Base-by-base conservation (phyloP, 1,140 invertebrate genomes). In the Ylistrum balloti region DNA sequence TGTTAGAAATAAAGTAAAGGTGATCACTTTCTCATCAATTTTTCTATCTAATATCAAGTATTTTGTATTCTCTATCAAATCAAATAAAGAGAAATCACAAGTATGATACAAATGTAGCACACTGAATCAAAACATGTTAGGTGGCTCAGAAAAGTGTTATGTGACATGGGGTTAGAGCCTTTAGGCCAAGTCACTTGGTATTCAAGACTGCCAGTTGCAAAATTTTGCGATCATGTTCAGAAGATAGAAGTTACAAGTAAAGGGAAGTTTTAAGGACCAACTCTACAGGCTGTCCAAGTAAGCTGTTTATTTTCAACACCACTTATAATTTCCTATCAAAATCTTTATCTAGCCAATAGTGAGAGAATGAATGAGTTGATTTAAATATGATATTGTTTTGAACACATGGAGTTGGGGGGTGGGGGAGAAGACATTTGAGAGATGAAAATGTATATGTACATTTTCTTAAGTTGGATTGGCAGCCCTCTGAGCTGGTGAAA, bases 261-360 rank as follows among this genome's bases (percentile, higher is more conserved):
- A 13, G 35, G n/a, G 5, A 74, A 74, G 56, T 74, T 74, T 7
- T 13, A 74, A n/a, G 2, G 28, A 9, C 3, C 22, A 28, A 28
- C 56, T 2, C 22, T 11, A 74, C 56, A 74, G n/a, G 56, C 5
- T 74, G 22, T 74, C 11, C 5, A n/a, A 28, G 22, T 5, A 28
- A 74, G 17, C 56, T 74, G 56, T 74, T 74, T 74, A 74, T 74
- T 74, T 74, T 74, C 28, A 74, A 74, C 56, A 22, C n/a, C 45
- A 48, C 11, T 48, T n/a, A n/a, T n/a, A 7, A 13, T 7, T 28
- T 28, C 56, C 28, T 74, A 74, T 74, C 56, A n/a, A 28, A 74
- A 74, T 74, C 45, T 17, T 22, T 17, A 48, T 48, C 56, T 74
- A 74, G 5, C 56, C 56, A 74, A 74, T 74, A 74, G 22, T n/a